phyloP scores from a whole-genome alignment of 2,113 vertebrate genomes.

The Xiphias gladius region DNA sequence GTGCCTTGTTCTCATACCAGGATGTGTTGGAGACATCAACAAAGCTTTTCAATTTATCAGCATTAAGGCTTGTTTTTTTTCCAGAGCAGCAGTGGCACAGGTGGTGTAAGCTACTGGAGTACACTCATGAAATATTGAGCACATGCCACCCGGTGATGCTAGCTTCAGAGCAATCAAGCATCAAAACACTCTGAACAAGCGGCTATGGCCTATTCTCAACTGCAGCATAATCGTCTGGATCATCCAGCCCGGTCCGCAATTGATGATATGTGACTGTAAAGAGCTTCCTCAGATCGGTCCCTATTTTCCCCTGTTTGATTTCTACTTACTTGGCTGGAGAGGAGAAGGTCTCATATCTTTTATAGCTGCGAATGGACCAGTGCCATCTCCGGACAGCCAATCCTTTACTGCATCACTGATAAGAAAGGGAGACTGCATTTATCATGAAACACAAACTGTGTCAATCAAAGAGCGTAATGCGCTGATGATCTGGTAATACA shows the following conservation, averaged over 20 bases:
- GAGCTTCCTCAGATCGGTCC: conserved; percentile 29
- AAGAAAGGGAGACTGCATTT: conserved; percentile 29
- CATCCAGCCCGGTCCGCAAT: not conserved
- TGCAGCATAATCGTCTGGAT: conserved; percentile 12
- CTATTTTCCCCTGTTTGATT: conserved; percentile 13
- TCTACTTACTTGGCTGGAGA: conserved; percentile 32
- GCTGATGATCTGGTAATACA: conserved; percentile 33
- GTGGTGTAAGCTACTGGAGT: conserved; percentile 37
- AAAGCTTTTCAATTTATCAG: conserved; percentile 53
- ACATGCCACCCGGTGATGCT: conserved; percentile 48
- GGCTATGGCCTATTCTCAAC: not conserved
- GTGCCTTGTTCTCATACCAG: conserved; percentile 64
- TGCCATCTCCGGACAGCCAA: conserved; percentile 20
- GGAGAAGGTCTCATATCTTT: conserved; percentile 24
- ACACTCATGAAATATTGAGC: conserved; percentile 57
- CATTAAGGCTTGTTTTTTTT: conserved; percentile 12
- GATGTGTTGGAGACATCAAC: conserved; percentile 47
- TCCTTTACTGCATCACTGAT: conserved; percentile 14
- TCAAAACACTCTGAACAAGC: conserved; percentile 55
- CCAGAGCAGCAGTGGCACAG: conserved; percentile 47
- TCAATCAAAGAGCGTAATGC: conserved; percentile 38
- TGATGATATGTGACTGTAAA: conserved; percentile 53
- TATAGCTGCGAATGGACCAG: conserved; percentile 6
- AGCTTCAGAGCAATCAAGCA: conserved; percentile 57
- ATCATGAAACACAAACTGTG: conserved; percentile 37